Percentiles rank a stretch among this genome's conserved stretches.
Evolutionary conservation across 2,113 vertebrate species (phyloP).

Genomic region (Hyperoodon ampullatus): DNA sequence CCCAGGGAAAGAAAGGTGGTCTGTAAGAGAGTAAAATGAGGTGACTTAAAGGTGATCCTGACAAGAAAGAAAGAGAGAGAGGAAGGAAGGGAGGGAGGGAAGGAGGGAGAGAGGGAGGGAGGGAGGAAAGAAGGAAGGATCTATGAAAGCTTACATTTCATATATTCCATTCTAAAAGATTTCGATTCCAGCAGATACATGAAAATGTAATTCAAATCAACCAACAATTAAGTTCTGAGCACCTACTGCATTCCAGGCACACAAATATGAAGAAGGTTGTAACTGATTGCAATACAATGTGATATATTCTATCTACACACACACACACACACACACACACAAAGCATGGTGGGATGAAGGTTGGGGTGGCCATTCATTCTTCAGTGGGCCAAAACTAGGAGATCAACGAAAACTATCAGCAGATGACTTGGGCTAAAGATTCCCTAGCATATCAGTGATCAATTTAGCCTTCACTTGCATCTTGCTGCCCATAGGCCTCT

Average conservation of each 20-base stretch:
- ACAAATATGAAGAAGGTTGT: background rate
- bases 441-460: background rate
- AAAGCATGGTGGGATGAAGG: background rate
- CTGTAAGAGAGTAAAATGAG: background rate
- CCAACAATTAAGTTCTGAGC: slow-evolving; percentile 10
- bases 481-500: slow-evolving; percentile 10
- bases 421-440: background rate
- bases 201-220: slow-evolving; percentile 26
- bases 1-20: background rate
- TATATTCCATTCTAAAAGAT: background rate
- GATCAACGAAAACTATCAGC: slow-evolving; percentile 4
- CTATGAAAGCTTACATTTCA: background rate
- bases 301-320: background rate
- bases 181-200: background rate
- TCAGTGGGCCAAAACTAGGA: background rate
- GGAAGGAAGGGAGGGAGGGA: background rate
- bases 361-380: background rate
- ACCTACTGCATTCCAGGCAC: background rate
- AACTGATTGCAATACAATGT: background rate
- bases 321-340: background rate
- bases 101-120: background rate
- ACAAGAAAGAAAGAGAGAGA: too few species aligned
- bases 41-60: background rate
- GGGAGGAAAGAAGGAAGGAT: background rate
- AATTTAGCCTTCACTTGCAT: slow-evolving; percentile 34